These are phyloP conservation scores for Nomada ruficornis DNA, from an alignment of 2,888 invertebrate genomes.

Conservation along the genomic window DNA sequence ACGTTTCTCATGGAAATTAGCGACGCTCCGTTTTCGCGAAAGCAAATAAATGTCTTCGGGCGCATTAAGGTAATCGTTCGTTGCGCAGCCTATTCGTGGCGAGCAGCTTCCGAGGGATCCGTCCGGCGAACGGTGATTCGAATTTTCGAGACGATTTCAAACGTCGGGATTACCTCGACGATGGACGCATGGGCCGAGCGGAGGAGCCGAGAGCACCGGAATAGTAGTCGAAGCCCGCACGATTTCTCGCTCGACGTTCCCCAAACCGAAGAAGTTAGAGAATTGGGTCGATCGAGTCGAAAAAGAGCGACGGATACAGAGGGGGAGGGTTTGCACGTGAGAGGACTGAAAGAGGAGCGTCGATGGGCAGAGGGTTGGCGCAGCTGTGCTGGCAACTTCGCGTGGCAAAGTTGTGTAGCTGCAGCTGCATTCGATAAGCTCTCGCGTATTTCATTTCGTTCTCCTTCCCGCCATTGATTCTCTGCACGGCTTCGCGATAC, in stretches of 20 bases:
- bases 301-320: constrained; percentile 19
- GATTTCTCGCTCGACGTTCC: constrained; percentile 61
- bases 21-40: background rate
- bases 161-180: constrained; percentile 43
- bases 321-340: constrained; percentile 60
- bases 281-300: constrained; percentile 67
- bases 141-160: constrained; percentile 53
- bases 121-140: background rate
- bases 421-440: constrained; percentile 70
- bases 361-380: constrained; percentile 27
- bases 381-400: constrained; percentile 52
- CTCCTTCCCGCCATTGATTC: constrained; percentile 45
- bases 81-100: background rate
- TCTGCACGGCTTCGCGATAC: background rate
- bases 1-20: constrained; percentile 41
- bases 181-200: background rate
- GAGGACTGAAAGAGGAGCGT: constrained; percentile 52
- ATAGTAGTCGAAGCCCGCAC: constrained; percentile 24
- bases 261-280: constrained; percentile 56
- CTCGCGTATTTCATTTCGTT: constrained; percentile 67
- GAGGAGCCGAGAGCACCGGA: background rate
- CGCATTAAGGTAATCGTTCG: too few relatives aligned
- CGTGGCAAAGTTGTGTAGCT: constrained; percentile 46
- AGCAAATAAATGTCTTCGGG: constrained; percentile 3
- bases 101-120: background rate